These are phyloP conservation scores for Harpagoxenus sublaevis DNA, from an alignment of 2,888 invertebrate genomes.

Conservation along the genomic window DNA sequence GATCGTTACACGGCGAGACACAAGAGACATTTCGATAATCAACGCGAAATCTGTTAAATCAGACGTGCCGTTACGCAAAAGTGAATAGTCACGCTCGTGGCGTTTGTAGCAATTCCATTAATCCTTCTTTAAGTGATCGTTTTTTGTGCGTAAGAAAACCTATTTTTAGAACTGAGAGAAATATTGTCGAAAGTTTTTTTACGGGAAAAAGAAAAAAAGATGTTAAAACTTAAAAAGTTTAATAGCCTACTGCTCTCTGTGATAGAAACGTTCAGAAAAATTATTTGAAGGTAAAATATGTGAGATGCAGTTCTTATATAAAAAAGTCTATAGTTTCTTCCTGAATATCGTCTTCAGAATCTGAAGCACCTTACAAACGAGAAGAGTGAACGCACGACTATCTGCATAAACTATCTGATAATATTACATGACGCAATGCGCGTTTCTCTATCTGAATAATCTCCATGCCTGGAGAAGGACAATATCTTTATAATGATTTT, in stretches of 20 bases:
- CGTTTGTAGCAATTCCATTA: neutral
- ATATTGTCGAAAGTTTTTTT: neutral
- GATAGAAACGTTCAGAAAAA: neutral
- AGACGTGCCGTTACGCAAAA: constrained; percentile 24
- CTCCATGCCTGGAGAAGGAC: neutral
- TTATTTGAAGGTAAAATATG: neutral
- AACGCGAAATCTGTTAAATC: constrained; percentile 28
- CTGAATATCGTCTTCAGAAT: neutral
- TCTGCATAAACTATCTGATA: constrained; percentile 11
- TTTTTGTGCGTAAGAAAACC: neutral
- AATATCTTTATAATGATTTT: constrained; percentile 10
- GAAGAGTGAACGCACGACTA: neutral
- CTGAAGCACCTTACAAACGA: neutral
- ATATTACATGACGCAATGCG: neutral
- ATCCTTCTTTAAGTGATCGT: neutral
- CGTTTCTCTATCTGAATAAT: constrained; percentile 10
- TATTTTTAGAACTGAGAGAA: neutral
- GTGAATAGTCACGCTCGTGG: neutral
- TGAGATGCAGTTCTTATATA: neutral
- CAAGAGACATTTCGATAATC: constrained; percentile 32
- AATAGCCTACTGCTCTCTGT: neutral
- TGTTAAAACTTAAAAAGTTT: neutral
- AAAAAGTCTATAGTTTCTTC: neutral
- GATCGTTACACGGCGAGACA: neutral
- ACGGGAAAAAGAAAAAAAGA: neutral